These are phyloP conservation scores for Peromyscus attwateri DNA, from an alignment of 2,797 vertebrate genomes.

Conservation along the genomic window DNA sequence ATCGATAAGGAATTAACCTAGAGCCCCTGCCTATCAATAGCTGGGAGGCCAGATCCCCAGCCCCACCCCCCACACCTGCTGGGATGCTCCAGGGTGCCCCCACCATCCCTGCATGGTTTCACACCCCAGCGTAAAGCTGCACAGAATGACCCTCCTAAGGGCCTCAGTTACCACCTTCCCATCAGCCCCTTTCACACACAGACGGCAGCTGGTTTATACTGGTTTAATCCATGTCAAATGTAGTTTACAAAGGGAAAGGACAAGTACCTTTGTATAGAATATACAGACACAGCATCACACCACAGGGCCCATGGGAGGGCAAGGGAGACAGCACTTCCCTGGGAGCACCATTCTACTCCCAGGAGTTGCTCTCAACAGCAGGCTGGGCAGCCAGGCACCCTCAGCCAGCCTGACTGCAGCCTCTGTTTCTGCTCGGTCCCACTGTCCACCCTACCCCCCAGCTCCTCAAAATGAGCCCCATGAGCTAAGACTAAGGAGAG, in stretches of 20 bases:
- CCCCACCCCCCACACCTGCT: not conserved
- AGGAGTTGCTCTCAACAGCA: constrained; percentile 65
- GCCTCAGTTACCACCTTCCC: not conserved
- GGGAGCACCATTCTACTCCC: constrained; percentile 56
- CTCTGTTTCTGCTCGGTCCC: constrained; percentile 62
- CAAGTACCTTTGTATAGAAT: constrained; percentile 96
- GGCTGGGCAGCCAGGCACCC: constrained; percentile 54
- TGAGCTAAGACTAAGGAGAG: constrained; percentile 89
- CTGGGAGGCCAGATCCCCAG: constrained; percentile 84
- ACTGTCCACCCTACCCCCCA: constrained; percentile 56
- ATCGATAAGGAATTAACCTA: constrained; percentile 93
- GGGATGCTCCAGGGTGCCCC: constrained; percentile 41
- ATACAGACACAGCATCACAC: constrained; percentile 95
- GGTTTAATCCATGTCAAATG: constrained; percentile 98
- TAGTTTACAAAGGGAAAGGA: constrained; percentile 96
- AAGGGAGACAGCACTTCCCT: constrained; percentile 12
- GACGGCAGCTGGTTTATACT: constrained; percentile 89
- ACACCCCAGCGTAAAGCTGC: not conserved
- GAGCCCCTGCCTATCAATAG: constrained; percentile 87
- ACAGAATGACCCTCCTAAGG: constrained; percentile 52
- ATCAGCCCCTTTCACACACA: not conserved
- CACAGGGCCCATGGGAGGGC: constrained; percentile 60
- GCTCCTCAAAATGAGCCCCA: constrained; percentile 87
- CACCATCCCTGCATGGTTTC: not conserved
- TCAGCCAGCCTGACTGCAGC: constrained; percentile 39